Conservation (phyloP, 2,888 invertebrate genomes). For the Fissipunctia ypsillon region DNA sequence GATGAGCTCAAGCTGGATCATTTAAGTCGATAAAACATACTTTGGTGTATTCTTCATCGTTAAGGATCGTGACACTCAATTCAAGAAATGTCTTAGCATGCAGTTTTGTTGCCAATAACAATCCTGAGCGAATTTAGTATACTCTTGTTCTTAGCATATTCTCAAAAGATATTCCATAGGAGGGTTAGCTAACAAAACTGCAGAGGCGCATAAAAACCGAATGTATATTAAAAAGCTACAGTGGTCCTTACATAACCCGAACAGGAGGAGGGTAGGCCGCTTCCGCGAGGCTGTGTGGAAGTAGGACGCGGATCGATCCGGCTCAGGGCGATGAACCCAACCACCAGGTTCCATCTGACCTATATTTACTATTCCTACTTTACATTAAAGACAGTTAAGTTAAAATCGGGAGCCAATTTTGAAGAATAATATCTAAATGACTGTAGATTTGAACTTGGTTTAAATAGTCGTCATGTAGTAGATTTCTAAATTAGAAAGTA, state of each 20-base stretch:
- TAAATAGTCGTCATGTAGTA: not conserved
- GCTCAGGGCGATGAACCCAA: constrained; percentile 70
- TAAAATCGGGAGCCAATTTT: constrained; percentile 9
- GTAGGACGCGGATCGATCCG: constrained; percentile 81
- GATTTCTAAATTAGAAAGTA: constrained; percentile 41
- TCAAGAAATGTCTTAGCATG: constrained; percentile 1
- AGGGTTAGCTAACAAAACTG: not conserved
- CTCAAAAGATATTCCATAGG: not conserved
- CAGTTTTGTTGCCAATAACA: not conserved
- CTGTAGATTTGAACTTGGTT: not conserved
- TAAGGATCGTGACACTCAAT: not conserved
- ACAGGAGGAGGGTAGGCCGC: constrained; percentile 53
- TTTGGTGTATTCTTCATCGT: not conserved
- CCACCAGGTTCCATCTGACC: constrained; percentile 65
- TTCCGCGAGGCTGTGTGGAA: constrained; percentile 70
- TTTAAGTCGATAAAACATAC: not conserved
- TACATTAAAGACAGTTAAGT: constrained; percentile 37
- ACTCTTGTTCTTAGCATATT: not conserved
- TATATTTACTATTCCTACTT: constrained; percentile 62
- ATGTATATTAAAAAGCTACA: not conserved
- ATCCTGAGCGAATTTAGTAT: not conserved
- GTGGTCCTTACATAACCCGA: constrained; percentile 59
- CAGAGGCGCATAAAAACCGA: constrained; percentile 10
- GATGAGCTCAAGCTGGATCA: not conserved
- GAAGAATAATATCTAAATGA: not conserved